These are phyloP conservation scores for Sphaerodactylus townsendi DNA, from an alignment of 2,113 vertebrate genomes.

Conservation along the genomic window DNA sequence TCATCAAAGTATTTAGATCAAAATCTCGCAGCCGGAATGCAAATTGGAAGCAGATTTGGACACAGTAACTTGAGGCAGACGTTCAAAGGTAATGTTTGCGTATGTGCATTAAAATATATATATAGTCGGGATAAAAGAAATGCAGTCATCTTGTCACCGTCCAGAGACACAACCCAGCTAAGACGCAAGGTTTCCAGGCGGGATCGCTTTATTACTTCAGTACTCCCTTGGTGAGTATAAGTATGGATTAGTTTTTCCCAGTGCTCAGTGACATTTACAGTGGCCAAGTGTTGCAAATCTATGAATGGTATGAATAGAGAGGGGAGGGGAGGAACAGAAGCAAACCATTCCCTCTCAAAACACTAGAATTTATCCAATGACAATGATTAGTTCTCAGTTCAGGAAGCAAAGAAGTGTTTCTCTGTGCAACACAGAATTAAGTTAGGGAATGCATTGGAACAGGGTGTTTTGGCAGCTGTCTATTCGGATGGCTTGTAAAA, in stretches of 20 bases:
- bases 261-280: conserved; percentile 3
- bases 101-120: background rate
- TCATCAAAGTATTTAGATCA: conserved; percentile 69
- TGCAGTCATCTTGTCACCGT: background rate
- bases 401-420: background rate
- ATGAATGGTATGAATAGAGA: background rate
- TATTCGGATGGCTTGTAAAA: background rate
- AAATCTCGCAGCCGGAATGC: conserved; percentile 69
- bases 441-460: background rate
- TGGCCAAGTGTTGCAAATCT: background rate
- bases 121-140: background rate
- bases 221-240: background rate
- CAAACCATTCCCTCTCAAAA: background rate
- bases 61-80: conserved; percentile 29
- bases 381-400: background rate
- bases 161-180: background rate
- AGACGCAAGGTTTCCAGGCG: background rate
- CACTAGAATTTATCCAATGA: background rate
- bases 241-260: background rate
- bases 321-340: background rate
- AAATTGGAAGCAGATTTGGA: conserved; percentile 71
- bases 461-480: background rate
- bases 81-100: conserved; percentile 12
- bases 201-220: background rate
- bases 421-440: background rate